Evolutionary conservation across 2,113 vertebrate genomes (phyloP).

Genomic region (Ictalurus punctatus): DNA sequence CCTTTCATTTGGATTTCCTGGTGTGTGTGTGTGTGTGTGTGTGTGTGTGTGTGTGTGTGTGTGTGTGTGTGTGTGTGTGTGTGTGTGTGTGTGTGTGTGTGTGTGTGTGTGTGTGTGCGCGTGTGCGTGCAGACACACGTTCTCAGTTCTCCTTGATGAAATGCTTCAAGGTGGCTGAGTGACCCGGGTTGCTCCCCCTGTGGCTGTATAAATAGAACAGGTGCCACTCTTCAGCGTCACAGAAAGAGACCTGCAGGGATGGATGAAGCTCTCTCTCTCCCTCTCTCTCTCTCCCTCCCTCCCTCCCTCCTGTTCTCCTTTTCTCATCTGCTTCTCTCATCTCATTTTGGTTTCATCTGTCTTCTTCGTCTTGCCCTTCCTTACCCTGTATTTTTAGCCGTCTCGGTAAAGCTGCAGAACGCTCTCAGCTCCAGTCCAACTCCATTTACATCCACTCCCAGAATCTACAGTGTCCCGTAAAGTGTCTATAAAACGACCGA

Average conservation of each 20-base stretch:
- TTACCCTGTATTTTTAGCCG: not conserved
- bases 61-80: accelerated
- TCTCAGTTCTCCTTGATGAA: slow-evolving; percentile 45
- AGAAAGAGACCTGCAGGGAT: slow-evolving; percentile 43
- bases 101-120: not conserved
- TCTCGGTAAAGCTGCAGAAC: not conserved
- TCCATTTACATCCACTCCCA: not conserved
- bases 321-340: not conserved
- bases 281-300: not conserved
- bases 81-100: not conserved
- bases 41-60: not conserved
- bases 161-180: slow-evolving; percentile 45
- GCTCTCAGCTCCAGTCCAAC: not conserved
- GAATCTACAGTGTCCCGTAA: not conserved
- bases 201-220: slow-evolving; percentile 52
- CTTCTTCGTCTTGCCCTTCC: not conserved
- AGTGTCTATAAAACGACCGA: slow-evolving; percentile 3
- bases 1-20: not conserved
- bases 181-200: slow-evolving; percentile 40
- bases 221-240: slow-evolving; percentile 43
- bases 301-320: not conserved
- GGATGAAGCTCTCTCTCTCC: not conserved
- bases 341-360: not conserved
- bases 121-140: not conserved
- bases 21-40: not conserved